Conservation (phyloP, 2,113 vertebrate species). For the Pimephales promelas region DNA sequence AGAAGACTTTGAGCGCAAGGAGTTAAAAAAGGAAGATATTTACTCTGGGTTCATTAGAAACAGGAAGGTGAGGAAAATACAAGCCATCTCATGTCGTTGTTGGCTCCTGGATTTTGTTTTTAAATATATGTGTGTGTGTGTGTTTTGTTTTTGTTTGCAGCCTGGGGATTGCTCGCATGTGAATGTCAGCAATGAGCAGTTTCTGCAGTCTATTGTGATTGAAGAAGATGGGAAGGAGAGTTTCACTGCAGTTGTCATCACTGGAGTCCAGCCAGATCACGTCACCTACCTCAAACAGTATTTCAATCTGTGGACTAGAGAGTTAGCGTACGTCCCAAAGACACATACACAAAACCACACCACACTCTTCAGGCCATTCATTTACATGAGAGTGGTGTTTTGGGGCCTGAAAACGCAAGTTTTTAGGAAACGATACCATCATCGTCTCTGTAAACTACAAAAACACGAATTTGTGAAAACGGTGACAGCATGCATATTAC, state of each 20-base stretch:
- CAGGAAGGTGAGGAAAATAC: constrained; percentile 80
- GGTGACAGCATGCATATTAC: too few relatives aligned
- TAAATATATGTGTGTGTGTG: not conserved
- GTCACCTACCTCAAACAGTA: constrained; percentile 81
- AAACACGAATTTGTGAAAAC: too few relatives aligned
- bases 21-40: constrained; percentile 85
- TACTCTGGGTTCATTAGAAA: constrained; percentile 84
- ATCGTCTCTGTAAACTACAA: too few relatives aligned
- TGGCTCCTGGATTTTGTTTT: not conserved
- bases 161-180: constrained; percentile 84
- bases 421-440: too few relatives aligned
- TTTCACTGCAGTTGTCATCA: constrained; percentile 91
- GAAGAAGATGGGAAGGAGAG: constrained; percentile 84
- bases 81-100: not conserved
- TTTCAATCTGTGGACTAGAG: constrained; percentile 81
- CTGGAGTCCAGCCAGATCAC: constrained; percentile 80
- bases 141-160: constrained; percentile 65
- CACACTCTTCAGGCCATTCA: too few relatives aligned
- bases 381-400: too few relatives aligned
- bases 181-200: constrained; percentile 78
- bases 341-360: not conserved
- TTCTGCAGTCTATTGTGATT: constrained; percentile 80
- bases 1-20: constrained; percentile 91
- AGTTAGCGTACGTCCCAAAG: constrained; percentile 84
- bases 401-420: too few relatives aligned